Conservation (phyloP, 2,888 invertebrate genomes). For the Nephrotoma appendiculata region DNA sequence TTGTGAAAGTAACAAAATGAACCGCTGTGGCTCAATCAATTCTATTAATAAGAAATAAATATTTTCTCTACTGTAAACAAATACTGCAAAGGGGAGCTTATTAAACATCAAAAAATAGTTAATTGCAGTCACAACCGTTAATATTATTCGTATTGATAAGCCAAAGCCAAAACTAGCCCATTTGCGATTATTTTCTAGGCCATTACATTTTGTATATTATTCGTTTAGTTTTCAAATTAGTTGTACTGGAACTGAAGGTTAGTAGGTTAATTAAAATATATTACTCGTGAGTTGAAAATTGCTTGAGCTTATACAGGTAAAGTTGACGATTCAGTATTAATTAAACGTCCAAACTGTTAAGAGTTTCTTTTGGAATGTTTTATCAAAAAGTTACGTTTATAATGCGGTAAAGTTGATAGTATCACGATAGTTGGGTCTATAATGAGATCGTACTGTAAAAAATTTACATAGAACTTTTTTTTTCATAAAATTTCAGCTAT, state of each 20-base stretch:
- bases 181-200: background rate
- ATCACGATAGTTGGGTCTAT: background rate
- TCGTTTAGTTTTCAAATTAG: background rate
- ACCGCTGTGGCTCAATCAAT: too few relatives aligned
- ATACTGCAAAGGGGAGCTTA: too few relatives aligned
- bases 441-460: background rate
- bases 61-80: too few relatives aligned
- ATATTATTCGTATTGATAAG: background rate
- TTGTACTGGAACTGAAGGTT: background rate
- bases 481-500: background rate
- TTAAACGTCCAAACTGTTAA: background rate
- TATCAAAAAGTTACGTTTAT: background rate
- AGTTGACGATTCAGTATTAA: background rate
- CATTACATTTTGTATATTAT: background rate
- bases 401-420: background rate
- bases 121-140: background rate
- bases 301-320: background rate
- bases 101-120: too few relatives aligned
- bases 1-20: too few relatives aligned
- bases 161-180: background rate
- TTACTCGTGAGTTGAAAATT: background rate
- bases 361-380: background rate
- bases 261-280: background rate
- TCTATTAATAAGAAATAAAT: too few relatives aligned
- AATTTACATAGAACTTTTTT: background rate